A percentile compares a stretch with the other conserved stretches of the same genome.
phyloP scores from a whole-genome alignment of 2,113 vertebrate genomes.

The Penelope pileata region DNA sequence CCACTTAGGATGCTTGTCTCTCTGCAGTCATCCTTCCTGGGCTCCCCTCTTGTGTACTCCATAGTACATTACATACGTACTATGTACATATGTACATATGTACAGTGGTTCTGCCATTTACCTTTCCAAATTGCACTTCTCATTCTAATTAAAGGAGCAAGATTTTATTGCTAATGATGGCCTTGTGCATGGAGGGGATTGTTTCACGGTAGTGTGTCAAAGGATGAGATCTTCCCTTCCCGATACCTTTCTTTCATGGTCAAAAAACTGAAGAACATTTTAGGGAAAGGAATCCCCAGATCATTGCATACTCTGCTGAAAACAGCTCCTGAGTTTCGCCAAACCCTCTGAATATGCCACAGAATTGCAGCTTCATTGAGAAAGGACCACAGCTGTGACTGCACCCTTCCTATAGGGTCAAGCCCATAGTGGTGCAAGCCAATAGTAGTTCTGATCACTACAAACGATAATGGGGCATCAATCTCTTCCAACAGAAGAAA shows the following conservation, averaged over 20 bases:
- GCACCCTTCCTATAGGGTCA: not conserved
- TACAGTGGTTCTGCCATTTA: not conserved
- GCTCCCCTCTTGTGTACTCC: not conserved
- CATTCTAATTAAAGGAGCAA: not conserved
- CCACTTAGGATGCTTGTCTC: not conserved
- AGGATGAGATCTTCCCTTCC: not conserved
- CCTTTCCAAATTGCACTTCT: not conserved
- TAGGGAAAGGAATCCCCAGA: not conserved
- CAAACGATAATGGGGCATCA: not conserved
- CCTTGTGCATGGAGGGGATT: not conserved
- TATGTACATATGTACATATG: no score
- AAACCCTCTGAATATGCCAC: not conserved
- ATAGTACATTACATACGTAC: not conserved
- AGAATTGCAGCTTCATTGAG: not conserved
- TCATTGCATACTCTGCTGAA: fast-evolving
- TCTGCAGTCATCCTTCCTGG: not conserved
- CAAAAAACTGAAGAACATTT: not conserved
- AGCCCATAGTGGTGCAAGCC: not conserved
- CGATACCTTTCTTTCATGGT: not conserved
- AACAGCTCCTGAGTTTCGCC: not conserved
- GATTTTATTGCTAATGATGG: not conserved
- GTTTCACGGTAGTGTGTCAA: not conserved
- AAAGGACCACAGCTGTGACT: not conserved
- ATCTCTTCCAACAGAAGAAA: not conserved
- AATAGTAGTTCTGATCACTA: not conserved